phyloP scores from a whole-genome alignment of 2,797 vertebrate species.

The Triplophysa yarkandensis region DNA sequence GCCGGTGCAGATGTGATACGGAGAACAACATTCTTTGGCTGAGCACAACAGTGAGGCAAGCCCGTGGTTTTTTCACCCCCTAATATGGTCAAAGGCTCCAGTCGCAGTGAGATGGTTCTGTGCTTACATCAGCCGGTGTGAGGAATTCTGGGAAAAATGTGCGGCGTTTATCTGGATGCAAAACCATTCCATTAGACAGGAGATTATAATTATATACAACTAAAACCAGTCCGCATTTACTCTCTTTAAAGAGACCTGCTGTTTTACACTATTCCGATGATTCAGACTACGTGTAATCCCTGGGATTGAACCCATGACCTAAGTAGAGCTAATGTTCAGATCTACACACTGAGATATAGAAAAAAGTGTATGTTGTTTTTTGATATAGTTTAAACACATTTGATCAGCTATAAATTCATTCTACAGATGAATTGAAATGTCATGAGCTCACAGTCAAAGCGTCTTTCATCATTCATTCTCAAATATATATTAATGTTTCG shows the following conservation, averaged over 20 bases:
- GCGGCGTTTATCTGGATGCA: conserved; percentile 21
- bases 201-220: conserved; percentile 5
- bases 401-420: neutral
- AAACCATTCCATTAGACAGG: neutral
- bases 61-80: conserved; percentile 44
- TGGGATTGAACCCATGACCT: no score
- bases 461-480: no score
- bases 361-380: no score
- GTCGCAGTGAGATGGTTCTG: conserved; percentile 46
- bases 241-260: neutral
- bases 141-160: conserved; percentile 31
- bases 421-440: neutral
- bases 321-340: no score
- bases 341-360: no score
- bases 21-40: conserved; percentile 48
- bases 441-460: neutral
- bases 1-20: conserved; percentile 5
- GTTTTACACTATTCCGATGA: neutral
- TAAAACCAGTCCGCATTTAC: no score
- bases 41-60: conserved; percentile 1
- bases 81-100: conserved; percentile 42
- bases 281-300: no score
- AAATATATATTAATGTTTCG: no score
- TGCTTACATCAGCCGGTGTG: conserved; percentile 40
- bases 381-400: neutral